A percentile compares a stretch with the other conserved stretches of the same genome.
phyloP scores from a whole-genome alignment of 1,140 invertebrate species.

The Drosophila parabipectinata region DNA sequence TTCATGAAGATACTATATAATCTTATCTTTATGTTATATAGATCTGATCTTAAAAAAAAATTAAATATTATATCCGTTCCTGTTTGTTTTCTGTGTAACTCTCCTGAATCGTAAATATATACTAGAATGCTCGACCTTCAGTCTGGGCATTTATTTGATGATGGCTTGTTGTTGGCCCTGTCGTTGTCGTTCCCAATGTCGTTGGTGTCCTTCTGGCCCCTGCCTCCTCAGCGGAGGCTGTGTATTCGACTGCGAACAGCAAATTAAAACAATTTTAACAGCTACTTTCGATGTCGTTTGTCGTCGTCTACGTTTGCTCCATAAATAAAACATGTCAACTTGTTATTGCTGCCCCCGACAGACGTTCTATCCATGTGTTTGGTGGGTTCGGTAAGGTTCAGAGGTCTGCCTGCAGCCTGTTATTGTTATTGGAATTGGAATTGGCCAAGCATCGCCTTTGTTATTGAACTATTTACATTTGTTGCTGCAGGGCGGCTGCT shows the following conservation, averaged over 20 bases:
- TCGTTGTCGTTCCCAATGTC: slow-evolving; percentile 29
- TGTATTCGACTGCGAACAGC: slow-evolving; percentile 51
- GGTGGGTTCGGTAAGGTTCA: background rate
- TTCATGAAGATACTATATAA: background rate
- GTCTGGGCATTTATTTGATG: slow-evolving; percentile 46
- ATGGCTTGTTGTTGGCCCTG: slow-evolving; percentile 49
- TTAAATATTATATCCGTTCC: background rate
- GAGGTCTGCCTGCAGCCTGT: slow-evolving; percentile 38
- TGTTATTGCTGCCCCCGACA: slow-evolving; percentile 71
- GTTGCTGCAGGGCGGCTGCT: slow-evolving; percentile 63
- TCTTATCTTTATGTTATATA: too few relatives aligned
- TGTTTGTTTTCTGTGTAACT: background rate
- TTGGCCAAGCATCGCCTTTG: slow-evolving; percentile 50
- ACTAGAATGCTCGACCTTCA: slow-evolving; percentile 27
- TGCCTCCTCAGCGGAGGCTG: slow-evolving; percentile 13
- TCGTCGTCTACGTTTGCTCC: slow-evolving; percentile 67
- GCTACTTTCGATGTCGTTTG: slow-evolving; percentile 72
- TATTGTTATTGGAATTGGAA: slow-evolving; percentile 51
- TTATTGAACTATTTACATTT: slow-evolving; percentile 83
- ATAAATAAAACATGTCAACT: slow-evolving; percentile 82
- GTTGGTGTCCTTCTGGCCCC: slow-evolving; percentile 18
- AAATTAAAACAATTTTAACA: slow-evolving; percentile 83
- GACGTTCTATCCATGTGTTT: slow-evolving; percentile 35
- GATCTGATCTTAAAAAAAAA: too few relatives aligned
- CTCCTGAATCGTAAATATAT: slow-evolving; percentile 18